Evolutionary conservation across 2,113 vertebrate genomes (phyloP).

Genomic region (Mesocricetus auratus): DNA sequence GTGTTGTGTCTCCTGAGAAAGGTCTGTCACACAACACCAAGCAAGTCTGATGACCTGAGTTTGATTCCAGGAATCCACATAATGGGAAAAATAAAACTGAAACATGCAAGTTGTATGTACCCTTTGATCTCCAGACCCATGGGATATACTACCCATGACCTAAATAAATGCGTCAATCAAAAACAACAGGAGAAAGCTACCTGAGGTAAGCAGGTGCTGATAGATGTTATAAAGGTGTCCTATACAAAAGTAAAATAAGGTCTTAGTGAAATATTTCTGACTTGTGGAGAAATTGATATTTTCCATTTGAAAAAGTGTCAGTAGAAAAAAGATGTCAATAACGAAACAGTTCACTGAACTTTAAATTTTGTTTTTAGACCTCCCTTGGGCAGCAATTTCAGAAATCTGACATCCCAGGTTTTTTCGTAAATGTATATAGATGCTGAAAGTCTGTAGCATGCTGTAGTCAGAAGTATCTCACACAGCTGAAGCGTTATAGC

Average conservation of each 20-base stretch:
- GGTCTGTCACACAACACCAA: neutral
- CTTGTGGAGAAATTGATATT: slow-evolving; percentile 43
- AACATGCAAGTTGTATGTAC: neutral
- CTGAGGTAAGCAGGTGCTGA: neutral
- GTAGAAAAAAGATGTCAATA: slow-evolving; percentile 53
- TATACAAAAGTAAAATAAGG: neutral
- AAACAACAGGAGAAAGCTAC: neutral
- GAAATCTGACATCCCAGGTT: slow-evolving; percentile 30
- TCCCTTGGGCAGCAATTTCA: slow-evolving; percentile 19
- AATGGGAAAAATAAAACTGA: neutral
- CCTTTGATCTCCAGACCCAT: no score
- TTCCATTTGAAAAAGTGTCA: slow-evolving; percentile 37
- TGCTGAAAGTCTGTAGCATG: slow-evolving; percentile 12
- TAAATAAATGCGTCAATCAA: neutral
- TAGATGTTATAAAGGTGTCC: neutral
- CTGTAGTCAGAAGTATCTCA: slow-evolving; percentile 54
- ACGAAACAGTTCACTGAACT: slow-evolving; percentile 44
- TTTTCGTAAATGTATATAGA: neutral
- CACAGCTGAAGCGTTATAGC: neutral
- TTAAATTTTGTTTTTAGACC: slow-evolving; percentile 46
- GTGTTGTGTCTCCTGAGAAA: neutral
- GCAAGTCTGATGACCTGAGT: neutral
- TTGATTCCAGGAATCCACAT: neutral
- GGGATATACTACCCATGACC: neutral
- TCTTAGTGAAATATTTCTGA: slow-evolving; percentile 51